Conservation (phyloP, 2,888 invertebrate species). For the Blastobasis lacticolella region DNA sequence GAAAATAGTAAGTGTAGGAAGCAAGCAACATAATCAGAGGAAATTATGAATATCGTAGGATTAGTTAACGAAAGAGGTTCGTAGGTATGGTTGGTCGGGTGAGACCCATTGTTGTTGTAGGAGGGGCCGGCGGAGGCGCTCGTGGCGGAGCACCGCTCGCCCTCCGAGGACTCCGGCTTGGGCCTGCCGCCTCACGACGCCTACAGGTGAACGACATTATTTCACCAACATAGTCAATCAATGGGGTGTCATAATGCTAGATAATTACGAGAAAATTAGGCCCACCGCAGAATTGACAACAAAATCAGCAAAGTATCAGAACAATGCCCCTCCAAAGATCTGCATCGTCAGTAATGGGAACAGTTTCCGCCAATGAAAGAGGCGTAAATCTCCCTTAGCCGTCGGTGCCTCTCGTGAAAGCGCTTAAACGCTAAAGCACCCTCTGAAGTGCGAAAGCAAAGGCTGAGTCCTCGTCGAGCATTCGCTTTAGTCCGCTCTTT, state of each 20-base stretch:
- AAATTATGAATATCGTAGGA: no score
- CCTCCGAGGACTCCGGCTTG: slow-evolving; percentile 96
- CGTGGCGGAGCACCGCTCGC: slow-evolving; percentile 85
- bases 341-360: neutral
- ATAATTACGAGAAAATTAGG: no score
- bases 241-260: no score
- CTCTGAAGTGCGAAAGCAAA: slow-evolving; percentile 50
- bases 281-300: no score
- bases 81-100: slow-evolving; percentile 27
- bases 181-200: slow-evolving; percentile 86
- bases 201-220: slow-evolving; percentile 72
- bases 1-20: no score
- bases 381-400: slow-evolving; percentile 37
- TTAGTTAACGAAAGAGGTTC: no score
- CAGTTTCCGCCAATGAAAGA: slow-evolving; percentile 35
- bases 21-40: no score
- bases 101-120: slow-evolving; percentile 74
- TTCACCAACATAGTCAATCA: no score
- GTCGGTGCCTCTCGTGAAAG: slow-evolving; percentile 37
- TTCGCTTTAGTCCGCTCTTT: slow-evolving; percentile 58
- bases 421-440: slow-evolving; percentile 49
- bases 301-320: no score
- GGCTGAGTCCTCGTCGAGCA: slow-evolving; percentile 48
- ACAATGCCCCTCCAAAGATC: no score
- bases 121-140: slow-evolving; percentile 72